A percentile compares a stretch with the other conserved stretches of the same genome.
These are phyloP conservation scores for Microchrysa polita DNA, from an alignment of 2,888 invertebrate genomes.

Conservation along the genomic window DNA sequence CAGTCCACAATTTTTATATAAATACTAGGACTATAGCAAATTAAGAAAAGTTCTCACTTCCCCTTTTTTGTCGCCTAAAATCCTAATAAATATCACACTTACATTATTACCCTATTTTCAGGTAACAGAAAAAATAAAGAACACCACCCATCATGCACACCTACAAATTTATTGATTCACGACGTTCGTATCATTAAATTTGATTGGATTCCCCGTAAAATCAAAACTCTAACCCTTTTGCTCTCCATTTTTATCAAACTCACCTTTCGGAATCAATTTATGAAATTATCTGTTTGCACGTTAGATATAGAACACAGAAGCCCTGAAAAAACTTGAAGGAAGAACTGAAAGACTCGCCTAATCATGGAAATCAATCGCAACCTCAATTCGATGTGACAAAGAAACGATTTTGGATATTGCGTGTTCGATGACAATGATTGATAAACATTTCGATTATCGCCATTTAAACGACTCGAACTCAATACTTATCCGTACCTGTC, in stretches of 20 bases:
- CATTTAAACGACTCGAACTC: conserved; percentile 26
- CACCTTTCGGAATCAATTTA: conserved; percentile 36
- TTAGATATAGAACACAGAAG: no score
- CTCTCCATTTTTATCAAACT: not conserved
- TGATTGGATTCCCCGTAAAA: not conserved
- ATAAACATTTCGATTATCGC: conserved; percentile 41
- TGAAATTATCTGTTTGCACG: conserved; percentile 14
- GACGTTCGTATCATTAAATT: no score
- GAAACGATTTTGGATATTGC: conserved; percentile 11
- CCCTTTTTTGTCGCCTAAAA: no score
- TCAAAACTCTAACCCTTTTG: not conserved
- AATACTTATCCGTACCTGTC: conserved; percentile 22
- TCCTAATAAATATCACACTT: no score
- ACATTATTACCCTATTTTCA: no score
- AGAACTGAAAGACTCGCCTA: not conserved
- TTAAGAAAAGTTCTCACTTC: no score
- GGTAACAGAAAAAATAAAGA: no score
- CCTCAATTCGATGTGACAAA: not conserved
- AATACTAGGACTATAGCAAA: no score
- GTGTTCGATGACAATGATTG: conserved; percentile 40
- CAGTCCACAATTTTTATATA: no score
- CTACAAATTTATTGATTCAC: no score
- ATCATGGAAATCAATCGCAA: conserved; percentile 11
- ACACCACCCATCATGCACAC: no score
- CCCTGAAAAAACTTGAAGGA: no score